Conservation (phyloP, 2,888 invertebrate species). For the Euplagia quadripunctaria region DNA sequence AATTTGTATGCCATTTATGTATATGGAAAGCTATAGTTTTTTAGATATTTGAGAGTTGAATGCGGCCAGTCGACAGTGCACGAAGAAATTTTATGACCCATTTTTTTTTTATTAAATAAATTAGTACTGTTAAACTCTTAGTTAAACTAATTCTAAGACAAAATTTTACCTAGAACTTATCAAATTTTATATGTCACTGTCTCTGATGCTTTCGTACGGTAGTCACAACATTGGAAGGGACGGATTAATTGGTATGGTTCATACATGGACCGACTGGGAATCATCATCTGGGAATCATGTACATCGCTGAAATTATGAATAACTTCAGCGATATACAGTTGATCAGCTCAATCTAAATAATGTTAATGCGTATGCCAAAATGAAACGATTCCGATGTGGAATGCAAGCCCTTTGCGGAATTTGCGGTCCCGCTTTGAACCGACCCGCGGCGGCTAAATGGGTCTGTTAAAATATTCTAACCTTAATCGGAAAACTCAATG, state of each 20-base stretch:
- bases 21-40: too few relatives aligned
- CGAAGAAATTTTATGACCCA: neutral
- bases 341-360: constrained; percentile 7
- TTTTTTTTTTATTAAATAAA: neutral
- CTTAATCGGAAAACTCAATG: constrained; percentile 33
- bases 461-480: constrained; percentile 50
- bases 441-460: constrained; percentile 39
- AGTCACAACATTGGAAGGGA: neutral
- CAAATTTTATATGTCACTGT: too few relatives aligned
- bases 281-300: neutral
- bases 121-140: neutral
- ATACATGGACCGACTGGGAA: neutral
- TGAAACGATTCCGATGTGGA: constrained; percentile 53
- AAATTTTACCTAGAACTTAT: too few relatives aligned
- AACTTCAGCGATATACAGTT: neutral
- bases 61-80: neutral
- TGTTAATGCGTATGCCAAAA: constrained; percentile 35
- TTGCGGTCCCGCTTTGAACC: constrained; percentile 61
- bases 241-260: neutral
- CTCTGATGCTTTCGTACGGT: neutral
- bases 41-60: neutral
- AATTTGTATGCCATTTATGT: constrained; percentile 6
- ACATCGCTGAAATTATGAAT: neutral
- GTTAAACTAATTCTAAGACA: too few relatives aligned
- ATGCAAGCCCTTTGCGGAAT: constrained; percentile 53